Evolutionary conservation across 2,888 invertebrate species (phyloP).

Genomic region (Galerucella pusilla): DNA sequence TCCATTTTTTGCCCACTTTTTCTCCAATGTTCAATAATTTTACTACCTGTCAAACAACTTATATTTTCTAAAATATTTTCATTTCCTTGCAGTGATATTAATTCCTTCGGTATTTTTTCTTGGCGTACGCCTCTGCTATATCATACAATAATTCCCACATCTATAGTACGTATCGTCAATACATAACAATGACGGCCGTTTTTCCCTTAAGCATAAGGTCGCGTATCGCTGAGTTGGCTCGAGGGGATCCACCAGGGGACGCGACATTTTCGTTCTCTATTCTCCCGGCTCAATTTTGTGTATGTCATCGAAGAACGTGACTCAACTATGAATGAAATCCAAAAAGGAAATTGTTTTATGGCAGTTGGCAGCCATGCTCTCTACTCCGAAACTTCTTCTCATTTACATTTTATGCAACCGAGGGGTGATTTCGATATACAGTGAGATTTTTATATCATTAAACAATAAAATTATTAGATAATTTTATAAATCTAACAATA

Average conservation of each 20-base stretch:
- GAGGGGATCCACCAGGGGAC: conserved; percentile 51
- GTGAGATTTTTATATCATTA: neutral
- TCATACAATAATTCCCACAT: conserved; percentile 56
- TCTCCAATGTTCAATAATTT: no score
- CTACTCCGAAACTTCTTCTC: conserved; percentile 46
- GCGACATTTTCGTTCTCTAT: conserved; percentile 59
- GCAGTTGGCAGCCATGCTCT: conserved; percentile 58
- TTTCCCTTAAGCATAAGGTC: conserved; percentile 48
- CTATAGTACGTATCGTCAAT: conserved; percentile 39
- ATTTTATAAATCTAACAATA: no score
- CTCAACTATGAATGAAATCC: conserved; percentile 61
- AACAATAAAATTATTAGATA: no score
- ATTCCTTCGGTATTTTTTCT: neutral
- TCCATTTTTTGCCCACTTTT: no score
- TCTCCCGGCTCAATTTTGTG: conserved; percentile 62
- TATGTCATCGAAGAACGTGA: conserved; percentile 65
- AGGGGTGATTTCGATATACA: conserved; percentile 19
- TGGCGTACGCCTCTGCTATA: conserved; percentile 42
- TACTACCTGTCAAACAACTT: no score
- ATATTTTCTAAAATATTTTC: no score
- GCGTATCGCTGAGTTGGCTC: conserved; percentile 43
- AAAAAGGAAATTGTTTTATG: conserved; percentile 64
- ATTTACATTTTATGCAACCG: conserved; percentile 52
- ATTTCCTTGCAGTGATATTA: no score
- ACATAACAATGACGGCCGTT: conserved; percentile 52